phyloP scores from a whole-genome alignment of 2,113 vertebrate species.

The Thomomys bottae region DNA sequence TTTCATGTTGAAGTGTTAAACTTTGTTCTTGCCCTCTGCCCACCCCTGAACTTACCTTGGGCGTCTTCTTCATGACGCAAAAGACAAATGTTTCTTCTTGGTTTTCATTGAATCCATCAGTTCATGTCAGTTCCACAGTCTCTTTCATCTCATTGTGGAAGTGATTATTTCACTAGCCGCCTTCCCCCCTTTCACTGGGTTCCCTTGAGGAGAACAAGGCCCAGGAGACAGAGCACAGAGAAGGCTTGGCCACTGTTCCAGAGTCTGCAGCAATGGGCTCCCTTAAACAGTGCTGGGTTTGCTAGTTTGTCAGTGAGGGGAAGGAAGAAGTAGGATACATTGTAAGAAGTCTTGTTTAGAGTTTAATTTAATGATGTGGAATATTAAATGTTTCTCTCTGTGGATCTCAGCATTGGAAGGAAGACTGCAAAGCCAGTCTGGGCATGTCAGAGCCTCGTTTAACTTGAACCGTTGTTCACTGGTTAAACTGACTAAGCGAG shows the following conservation, averaged over 20 bases:
- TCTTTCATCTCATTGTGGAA: not conserved
- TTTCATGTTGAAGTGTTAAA: not conserved
- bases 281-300: too few relatives aligned
- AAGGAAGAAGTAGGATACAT: constrained; percentile 16
- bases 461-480: constrained; percentile 55
- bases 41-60: not conserved
- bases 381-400: constrained; percentile 61
- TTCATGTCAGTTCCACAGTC: not conserved
- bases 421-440: constrained; percentile 68
- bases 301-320: not conserved
- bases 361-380: constrained; percentile 44
- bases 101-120: not conserved
- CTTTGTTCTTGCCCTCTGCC: not conserved
- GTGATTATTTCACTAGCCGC: not conserved
- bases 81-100: not conserved
- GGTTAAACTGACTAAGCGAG: not conserved
- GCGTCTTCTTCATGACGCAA: not conserved
- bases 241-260: not conserved
- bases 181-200: not conserved
- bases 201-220: too few relatives aligned
- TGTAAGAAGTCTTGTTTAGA: constrained; percentile 48
- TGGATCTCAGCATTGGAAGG: constrained; percentile 60
- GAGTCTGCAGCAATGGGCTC: rapidly evolving
- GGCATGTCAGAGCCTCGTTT: constrained; percentile 69
- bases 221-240: not conserved